Evolutionary conservation across 92 coral and sea anemone species (phyloP).

Genomic region (Palythoa grandiflora): DNA sequence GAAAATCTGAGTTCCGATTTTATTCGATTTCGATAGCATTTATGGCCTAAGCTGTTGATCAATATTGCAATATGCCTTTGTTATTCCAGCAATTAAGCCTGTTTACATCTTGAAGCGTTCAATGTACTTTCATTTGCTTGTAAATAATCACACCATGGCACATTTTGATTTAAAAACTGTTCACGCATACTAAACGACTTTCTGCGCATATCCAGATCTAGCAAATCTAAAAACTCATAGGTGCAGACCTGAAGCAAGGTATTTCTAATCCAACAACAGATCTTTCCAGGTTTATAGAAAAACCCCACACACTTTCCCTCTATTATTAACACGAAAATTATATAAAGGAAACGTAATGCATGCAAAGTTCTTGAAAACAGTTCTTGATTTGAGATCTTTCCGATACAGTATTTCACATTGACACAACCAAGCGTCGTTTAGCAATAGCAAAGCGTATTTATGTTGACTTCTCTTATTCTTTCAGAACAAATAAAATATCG

Average conservation of each 20-base stretch:
- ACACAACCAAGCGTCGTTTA: neutral
- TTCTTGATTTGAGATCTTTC: neutral
- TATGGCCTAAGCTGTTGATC: neutral
- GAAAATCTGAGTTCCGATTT: neutral
- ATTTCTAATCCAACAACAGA: neutral
- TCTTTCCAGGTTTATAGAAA: neutral
- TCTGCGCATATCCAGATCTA: neutral
- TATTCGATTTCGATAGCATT: neutral
- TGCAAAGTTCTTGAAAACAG: neutral
- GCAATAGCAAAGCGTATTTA: neutral
- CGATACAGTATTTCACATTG: neutral
- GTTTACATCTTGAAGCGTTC: slow-evolving; percentile 33
- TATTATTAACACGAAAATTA: neutral
- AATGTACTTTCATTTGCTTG: slow-evolving; percentile 31
- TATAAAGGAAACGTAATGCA: slow-evolving; percentile 1
- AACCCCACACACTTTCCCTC: neutral
- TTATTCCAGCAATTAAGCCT: slow-evolving; percentile 41
- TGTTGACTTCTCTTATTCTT: neutral
- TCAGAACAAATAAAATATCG: neutral
- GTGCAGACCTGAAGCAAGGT: neutral
- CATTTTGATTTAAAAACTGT: neutral
- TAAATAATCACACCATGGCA: neutral
- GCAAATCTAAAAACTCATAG: neutral
- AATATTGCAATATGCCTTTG: slow-evolving; percentile 37
- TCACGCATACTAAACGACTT: neutral